Evolutionary conservation across 92 coral and sea anemone species (phyloP).

Genomic region (Epizoanthus illoricatus): DNA sequence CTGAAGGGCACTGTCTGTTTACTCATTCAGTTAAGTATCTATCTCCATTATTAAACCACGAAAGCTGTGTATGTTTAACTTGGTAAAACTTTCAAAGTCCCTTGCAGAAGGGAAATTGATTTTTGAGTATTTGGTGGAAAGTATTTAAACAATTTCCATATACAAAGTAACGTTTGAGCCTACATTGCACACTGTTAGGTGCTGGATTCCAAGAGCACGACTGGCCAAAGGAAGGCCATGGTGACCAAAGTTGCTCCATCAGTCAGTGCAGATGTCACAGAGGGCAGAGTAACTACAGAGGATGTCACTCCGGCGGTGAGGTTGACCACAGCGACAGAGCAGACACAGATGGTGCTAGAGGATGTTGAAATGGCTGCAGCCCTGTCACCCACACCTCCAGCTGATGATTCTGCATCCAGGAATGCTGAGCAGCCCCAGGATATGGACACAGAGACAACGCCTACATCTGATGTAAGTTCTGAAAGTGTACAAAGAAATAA

Average conservation of each 20-base stretch:
- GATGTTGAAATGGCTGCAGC: constrained; percentile 24
- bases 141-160: not conserved
- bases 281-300: not conserved
- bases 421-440: not conserved
- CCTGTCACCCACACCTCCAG: not conserved
- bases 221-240: not conserved
- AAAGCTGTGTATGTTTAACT: too few species aligned
- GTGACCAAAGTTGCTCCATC: not conserved
- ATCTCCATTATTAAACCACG: too few species aligned
- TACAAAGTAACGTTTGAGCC: too few species aligned
- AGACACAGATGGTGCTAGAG: not conserved
- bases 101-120: too few species aligned
- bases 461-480: not conserved
- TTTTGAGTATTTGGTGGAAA: not conserved
- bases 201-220: not conserved
- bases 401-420: not conserved
- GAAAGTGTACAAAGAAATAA: not conserved
- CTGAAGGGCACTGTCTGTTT: too few species aligned
- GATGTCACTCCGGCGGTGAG: not conserved
- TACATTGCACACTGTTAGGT: not conserved
- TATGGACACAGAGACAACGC: constrained; percentile 15
- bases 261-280: not conserved
- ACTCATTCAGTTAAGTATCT: too few species aligned
- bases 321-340: not conserved
- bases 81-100: too few species aligned